Percentiles rank a stretch among this genome's conserved stretches.
These are phyloP conservation scores for Aelia acuminata DNA, from an alignment of 2,888 invertebrate genomes.

Conservation along the genomic window DNA sequence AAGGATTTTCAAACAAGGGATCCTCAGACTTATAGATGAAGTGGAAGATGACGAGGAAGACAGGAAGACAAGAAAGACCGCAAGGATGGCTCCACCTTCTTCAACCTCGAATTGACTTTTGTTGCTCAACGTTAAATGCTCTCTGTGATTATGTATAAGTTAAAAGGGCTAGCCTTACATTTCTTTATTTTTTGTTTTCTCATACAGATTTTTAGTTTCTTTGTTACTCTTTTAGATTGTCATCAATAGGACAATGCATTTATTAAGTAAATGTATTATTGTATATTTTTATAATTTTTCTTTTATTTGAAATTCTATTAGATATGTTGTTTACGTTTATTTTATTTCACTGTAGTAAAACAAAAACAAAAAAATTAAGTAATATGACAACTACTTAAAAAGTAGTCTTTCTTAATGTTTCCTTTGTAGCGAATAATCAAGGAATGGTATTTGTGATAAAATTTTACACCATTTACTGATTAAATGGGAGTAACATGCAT, in stretches of 20 bases:
- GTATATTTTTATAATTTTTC: constrained; percentile 30
- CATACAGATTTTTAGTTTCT: constrained; percentile 5
- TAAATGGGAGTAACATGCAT: background rate
- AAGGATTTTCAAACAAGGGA: constrained; percentile 72
- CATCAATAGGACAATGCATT: constrained; percentile 32
- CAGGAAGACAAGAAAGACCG: constrained; percentile 47
- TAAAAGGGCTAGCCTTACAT: constrained; percentile 37
- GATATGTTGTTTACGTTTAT: background rate
- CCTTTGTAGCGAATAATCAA: background rate
- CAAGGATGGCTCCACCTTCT: constrained; percentile 51
- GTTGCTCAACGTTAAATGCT: constrained; percentile 48
- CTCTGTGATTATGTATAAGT: constrained; percentile 57
- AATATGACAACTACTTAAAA: background rate
- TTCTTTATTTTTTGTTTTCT: constrained; percentile 46
- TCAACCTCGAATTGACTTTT: constrained; percentile 52
- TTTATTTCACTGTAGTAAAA: background rate
- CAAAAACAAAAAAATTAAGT: background rate
- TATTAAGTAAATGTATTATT: constrained; percentile 31
- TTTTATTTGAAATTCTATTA: background rate
- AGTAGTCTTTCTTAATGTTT: background rate
- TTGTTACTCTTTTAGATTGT: constrained; percentile 1
- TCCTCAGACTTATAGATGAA: constrained; percentile 71
- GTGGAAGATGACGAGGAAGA: constrained; percentile 54
- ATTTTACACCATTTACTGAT: background rate
- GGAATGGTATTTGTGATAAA: constrained; percentile 17